Evolutionary conservation across 1,140 invertebrate genomes (phyloP).

Genomic region (Prorops nasuta): DNA sequence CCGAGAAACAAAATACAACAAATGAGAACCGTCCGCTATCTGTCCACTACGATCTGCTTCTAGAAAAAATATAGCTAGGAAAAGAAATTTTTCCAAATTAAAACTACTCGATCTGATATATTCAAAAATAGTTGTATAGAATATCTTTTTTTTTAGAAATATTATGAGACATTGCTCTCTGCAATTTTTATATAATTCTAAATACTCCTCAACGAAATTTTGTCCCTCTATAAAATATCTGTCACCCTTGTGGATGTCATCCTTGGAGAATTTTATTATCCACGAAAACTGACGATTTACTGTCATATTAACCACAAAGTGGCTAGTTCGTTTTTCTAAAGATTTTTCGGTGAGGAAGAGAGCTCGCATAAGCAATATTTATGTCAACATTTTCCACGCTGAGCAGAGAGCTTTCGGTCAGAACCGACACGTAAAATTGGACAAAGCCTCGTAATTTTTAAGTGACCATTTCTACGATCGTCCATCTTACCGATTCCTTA

Average conservation of each 20-base stretch:
- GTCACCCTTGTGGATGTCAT: too few relatives aligned
- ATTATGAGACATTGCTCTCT: too few relatives aligned
- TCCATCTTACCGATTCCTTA: background rate
- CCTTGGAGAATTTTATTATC: too few relatives aligned
- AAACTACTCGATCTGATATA: background rate
- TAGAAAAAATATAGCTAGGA: background rate
- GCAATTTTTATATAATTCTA: too few relatives aligned
- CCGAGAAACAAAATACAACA: too few relatives aligned
- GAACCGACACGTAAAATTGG: background rate
- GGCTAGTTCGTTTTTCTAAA: too few relatives aligned
- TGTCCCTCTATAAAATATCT: too few relatives aligned
- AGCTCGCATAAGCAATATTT: constrained; percentile 24
- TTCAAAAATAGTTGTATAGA: too few relatives aligned
- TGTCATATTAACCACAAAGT: background rate
- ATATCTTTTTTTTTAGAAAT: too few relatives aligned
- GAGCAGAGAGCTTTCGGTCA: constrained; percentile 5
- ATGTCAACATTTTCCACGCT: constrained; percentile 27
- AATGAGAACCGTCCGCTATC: background rate
- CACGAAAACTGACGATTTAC: background rate
- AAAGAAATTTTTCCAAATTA: background rate
- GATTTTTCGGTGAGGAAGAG: too few relatives aligned
- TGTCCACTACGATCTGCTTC: background rate
- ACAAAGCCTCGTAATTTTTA: constrained; percentile 15
- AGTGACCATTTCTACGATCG: background rate
- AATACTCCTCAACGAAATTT: too few relatives aligned